phyloP scores from a whole-genome alignment of 2,888 invertebrate genomes.

The Colletes collaris region DNA sequence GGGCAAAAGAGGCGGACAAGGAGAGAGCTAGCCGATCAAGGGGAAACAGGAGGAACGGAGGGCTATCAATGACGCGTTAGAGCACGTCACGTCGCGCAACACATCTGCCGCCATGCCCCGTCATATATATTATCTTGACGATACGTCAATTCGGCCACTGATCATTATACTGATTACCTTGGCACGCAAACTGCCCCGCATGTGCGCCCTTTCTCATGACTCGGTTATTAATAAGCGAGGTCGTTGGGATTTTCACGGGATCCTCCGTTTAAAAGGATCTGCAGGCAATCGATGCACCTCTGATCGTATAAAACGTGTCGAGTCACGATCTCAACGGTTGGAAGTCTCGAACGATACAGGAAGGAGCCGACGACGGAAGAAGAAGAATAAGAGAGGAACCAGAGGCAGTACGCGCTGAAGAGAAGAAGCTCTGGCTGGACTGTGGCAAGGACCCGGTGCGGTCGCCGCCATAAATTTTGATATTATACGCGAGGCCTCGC shows the following conservation, averaged over 20 bases:
- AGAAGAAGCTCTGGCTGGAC: constrained; percentile 59
- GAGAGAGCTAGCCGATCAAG: constrained; percentile 32
- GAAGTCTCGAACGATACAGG: not conserved
- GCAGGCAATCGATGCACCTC: no score
- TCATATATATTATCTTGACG: constrained; percentile 77
- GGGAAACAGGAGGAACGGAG: constrained; percentile 58
- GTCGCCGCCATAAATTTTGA: constrained; percentile 81
- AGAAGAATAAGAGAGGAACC: not conserved
- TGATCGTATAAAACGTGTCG: no score
- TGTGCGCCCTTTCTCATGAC: constrained; percentile 68
- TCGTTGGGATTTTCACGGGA: constrained; percentile 3
- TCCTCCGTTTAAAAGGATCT: not conserved
- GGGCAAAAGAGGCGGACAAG: constrained; percentile 9
- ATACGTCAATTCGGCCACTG: constrained; percentile 79
- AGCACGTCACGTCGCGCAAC: constrained; percentile 74
- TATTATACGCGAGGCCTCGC: constrained; percentile 78
- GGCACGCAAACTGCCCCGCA: constrained; percentile 69
- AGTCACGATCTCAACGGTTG: not conserved
- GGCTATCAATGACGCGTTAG: constrained; percentile 79
- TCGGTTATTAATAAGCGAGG: constrained; percentile 70
- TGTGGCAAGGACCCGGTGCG: constrained; percentile 67
- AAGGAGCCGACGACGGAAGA: constrained; percentile 8
- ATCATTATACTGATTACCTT: constrained; percentile 79
- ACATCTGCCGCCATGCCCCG: constrained; percentile 78
- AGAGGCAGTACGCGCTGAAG: constrained; percentile 57